Evolutionary conservation across 2,113 vertebrate genomes (phyloP), one percentile per base, ranked within the genome.

Genomic region (Carlito syrichta): DNA sequence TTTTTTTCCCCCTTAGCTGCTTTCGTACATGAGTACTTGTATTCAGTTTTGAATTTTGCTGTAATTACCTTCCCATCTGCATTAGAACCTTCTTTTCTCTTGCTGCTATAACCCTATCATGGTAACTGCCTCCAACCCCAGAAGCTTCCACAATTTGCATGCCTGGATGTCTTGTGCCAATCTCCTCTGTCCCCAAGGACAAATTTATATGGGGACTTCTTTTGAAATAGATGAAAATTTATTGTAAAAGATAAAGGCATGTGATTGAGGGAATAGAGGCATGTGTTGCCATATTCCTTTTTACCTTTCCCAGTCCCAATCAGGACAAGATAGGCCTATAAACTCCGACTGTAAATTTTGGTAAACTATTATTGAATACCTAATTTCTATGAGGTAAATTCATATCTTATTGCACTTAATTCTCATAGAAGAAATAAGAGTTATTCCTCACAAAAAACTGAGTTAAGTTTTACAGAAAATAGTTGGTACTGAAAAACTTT

Each of bases 181-280:
- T 82, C 13, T 81, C 6, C 5, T 69, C 30, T 2, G 43, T 50
- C 27, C 16, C 3, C 16, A 71, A 89, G 14, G 45, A 45, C 71
- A 84, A 11, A 1, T 35, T 38, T 66, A 68, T 6, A 10, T 23
- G 14, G 6, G 60, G 9, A 23, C 6, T 20, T 22, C 12, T 19
- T 93, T 13, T 74, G 58, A 88, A 58, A 23, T 19, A 50, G 30
- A 40, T 16, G n/a, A 43, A 63, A 91, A 30, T 23, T 20, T 38
- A 16, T 4, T 1, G 22, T 38, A 13, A 27, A 11, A 10, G 14
- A 45, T 56, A 12, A 5, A 17, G 12, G 6, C 10, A 0, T 23
- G 13, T 8, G n/a, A 0, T 0, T 30, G 45, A 73, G 13, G 10
- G 35, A n/a, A 9, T 8, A 40, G 16, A n/a, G 11, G 9, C 14